Conservation (phyloP, 2,113 vertebrate genomes). For the Hippolais icterina region DNA sequence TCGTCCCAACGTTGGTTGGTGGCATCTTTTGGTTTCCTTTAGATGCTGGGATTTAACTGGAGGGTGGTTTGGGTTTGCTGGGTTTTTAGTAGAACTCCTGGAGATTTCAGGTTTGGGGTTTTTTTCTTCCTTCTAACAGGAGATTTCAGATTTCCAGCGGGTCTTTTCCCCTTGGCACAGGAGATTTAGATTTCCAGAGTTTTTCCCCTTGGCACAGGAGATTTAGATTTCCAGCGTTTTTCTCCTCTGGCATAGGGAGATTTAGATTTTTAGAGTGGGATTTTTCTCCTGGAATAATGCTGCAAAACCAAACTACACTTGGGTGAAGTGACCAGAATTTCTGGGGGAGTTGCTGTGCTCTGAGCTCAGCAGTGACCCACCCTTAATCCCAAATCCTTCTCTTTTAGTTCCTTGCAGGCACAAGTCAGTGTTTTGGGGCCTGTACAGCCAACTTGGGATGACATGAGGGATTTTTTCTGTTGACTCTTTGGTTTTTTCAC, state of each 20-base stretch:
- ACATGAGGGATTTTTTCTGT: fast-evolving
- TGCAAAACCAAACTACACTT: neutral
- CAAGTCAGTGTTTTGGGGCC: fast-evolving
- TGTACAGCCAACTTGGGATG: fast-evolving
- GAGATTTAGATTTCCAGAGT: neutral
- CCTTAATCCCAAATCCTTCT: fast-evolving
- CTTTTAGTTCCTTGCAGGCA: fast-evolving
- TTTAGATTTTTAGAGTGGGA: too few species aligned
- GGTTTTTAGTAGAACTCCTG: neutral
- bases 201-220: neutral
- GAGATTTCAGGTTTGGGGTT: neutral
- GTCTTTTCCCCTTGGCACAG: neutral
- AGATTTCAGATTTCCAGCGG: neutral
- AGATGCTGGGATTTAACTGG: neutral
- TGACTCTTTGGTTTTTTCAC: neutral
- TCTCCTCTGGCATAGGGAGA: too few species aligned
- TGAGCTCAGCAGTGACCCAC: fast-evolving
- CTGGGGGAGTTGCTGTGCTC: neutral
- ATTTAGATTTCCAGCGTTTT: neutral
- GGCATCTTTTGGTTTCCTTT: fast-evolving
- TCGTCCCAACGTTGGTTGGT: slow-evolving; percentile 90
- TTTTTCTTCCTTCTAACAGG: neutral
- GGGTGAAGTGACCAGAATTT: neutral
- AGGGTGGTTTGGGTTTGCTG: neutral
- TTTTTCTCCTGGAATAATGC: neutral